phyloP scores from a whole-genome alignment of 2,113 vertebrate genomes.

The Manacus vitellinus region DNA sequence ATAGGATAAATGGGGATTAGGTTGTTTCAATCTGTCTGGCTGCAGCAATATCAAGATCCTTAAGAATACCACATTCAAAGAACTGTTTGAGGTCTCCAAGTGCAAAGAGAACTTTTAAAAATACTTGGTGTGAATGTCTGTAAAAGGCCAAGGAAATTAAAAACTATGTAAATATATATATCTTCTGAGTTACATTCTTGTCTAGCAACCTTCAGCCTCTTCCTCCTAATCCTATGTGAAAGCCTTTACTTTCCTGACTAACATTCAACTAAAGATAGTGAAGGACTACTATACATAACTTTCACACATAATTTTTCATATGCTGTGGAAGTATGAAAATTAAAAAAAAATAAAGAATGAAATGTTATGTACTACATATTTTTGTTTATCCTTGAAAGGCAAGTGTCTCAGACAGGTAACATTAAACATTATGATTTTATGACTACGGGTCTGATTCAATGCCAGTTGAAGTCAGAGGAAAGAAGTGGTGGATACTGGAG shows the following conservation, averaged over 20 bases:
- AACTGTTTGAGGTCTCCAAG: background rate
- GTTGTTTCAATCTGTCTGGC: background rate
- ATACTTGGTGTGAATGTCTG: background rate
- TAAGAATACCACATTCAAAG: background rate
- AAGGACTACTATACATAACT: constrained; percentile 46
- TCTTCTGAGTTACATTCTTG: background rate
- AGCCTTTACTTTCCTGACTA: constrained; percentile 45
- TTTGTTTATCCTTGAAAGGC: constrained; percentile 28
- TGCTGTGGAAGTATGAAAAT: constrained; percentile 30
- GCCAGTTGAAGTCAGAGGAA: background rate
- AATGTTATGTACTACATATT: background rate
- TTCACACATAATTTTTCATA: constrained; percentile 77
- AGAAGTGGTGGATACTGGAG: background rate
- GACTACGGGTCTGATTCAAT: background rate
- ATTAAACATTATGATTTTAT: background rate
- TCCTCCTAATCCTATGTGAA: background rate
- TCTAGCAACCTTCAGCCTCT: background rate
- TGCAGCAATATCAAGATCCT: background rate
- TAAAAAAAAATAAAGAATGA: background rate
- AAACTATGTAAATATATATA: background rate
- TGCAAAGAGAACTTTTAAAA: constrained; percentile 29
- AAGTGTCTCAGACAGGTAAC: background rate
- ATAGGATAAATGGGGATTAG: constrained; percentile 54
- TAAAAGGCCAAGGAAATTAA: background rate
- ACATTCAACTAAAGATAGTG: constrained; percentile 66